Conservation (phyloP, 2,113 vertebrate species). For the Ictalurus punctatus region DNA sequence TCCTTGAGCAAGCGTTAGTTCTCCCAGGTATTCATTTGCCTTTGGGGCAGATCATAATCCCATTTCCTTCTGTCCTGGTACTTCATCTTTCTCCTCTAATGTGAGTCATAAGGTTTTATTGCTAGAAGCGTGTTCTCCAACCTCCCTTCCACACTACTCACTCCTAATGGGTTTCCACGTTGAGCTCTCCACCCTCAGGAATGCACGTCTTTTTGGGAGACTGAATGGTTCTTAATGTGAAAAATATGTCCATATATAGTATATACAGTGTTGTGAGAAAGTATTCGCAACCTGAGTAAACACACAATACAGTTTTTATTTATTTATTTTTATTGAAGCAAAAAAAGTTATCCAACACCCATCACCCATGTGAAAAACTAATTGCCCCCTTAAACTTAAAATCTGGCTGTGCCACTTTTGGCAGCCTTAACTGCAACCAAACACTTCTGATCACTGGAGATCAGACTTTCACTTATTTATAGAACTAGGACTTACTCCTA, state of each 20-base stretch:
- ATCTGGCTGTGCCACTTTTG: too few species aligned
- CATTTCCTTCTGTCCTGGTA: conserved; percentile 68
- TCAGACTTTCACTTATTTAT: too few species aligned
- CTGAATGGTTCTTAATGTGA: not conserved
- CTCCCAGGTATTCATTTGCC: conserved; percentile 68
- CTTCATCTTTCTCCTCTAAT: conserved; percentile 67
- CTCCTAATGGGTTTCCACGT: conserved; percentile 46
- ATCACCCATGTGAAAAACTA: too few species aligned
- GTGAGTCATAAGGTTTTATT: conserved; percentile 68
- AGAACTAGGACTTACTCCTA: too few species aligned
- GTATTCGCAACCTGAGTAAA: too few species aligned
- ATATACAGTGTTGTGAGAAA: not conserved
- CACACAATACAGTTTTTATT: too few species aligned
- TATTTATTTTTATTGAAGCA: too few species aligned
- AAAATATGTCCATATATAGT: not conserved
- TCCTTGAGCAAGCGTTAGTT: conserved; percentile 62
- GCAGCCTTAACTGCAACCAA: too few species aligned
- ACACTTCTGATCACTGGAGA: too few species aligned
- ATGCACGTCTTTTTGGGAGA: conserved; percentile 5
- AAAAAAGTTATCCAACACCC: too few species aligned
- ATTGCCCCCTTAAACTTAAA: too few species aligned
- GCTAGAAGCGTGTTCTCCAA: conserved; percentile 49
- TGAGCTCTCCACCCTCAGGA: conserved; percentile 41
- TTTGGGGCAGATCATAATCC: conserved; percentile 70
- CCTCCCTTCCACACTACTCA: conserved; percentile 38